Conservation (phyloP, 2,888 invertebrate genomes). For the Agrochola lychnidis region DNA sequence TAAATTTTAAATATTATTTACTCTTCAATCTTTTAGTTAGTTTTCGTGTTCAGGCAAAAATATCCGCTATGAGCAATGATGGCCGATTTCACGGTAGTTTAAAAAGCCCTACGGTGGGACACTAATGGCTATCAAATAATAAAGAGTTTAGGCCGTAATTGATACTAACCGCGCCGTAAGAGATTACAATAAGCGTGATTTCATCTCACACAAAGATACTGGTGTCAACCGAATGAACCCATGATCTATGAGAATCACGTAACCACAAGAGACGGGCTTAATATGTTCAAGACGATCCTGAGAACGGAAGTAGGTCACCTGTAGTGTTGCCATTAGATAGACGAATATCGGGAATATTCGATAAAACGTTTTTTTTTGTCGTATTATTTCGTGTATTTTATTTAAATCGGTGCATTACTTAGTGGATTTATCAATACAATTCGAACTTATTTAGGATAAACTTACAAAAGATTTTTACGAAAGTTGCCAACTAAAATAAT, state of each 20-base stretch:
- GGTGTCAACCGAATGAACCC: conserved; percentile 35
- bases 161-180: not conserved
- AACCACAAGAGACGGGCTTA: conserved; percentile 44
- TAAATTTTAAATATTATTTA: too few relatives aligned
- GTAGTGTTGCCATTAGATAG: conserved; percentile 47
- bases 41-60: too few relatives aligned
- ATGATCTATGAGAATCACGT: conserved; percentile 51
- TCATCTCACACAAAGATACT: conserved; percentile 38
- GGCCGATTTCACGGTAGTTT: too few relatives aligned
- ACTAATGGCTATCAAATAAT: not conserved
- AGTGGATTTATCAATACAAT: not conserved
- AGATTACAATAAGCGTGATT: conserved; percentile 11
- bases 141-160: not conserved
- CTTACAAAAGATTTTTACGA: too few relatives aligned
- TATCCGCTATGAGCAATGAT: too few relatives aligned
- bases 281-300: conserved; percentile 47
- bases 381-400: not conserved
- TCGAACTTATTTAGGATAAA: not conserved
- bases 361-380: not conserved
- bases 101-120: not conserved
- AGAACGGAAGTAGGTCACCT: conserved; percentile 62
- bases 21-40: too few relatives aligned
- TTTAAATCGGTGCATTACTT: not conserved
- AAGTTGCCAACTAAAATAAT: not conserved
- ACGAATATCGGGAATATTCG: conserved; percentile 21